Conservation (phyloP, 1,140 invertebrate genomes). For the Eumaeus atala region DNA sequence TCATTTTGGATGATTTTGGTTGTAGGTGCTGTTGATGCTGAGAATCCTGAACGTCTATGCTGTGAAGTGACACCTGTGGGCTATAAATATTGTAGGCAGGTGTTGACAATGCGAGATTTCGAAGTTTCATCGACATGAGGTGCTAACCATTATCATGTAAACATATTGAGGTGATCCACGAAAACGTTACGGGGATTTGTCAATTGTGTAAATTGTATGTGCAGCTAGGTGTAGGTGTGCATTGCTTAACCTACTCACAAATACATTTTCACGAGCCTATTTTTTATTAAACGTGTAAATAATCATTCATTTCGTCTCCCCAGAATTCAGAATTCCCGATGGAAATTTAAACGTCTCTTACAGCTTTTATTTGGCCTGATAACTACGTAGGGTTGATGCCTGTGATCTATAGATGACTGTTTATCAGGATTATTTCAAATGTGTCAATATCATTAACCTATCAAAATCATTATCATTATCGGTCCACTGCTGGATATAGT, state of each 20-base stretch:
- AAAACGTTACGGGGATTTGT: conserved; percentile 60
- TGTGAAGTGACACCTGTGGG: conserved; percentile 31
- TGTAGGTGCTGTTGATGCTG: conserved; percentile 33
- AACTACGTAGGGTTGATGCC: no score
- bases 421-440: no score
- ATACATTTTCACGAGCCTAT: background rate
- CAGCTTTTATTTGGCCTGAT: no score
- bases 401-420: no score
- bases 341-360: no score
- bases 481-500: no score
- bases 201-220: conserved; percentile 64
- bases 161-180: conserved; percentile 62
- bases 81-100: conserved; percentile 59
- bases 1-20: conserved; percentile 34
- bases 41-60: conserved; percentile 49
- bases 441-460: no score
- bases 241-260: conserved; percentile 29
- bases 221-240: conserved; percentile 28
- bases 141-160: conserved; percentile 68
- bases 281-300: no score
- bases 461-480: no score
- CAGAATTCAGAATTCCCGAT: no score
- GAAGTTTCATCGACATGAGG: conserved; percentile 60
- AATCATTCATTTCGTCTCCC: no score
- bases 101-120: conserved; percentile 59